A percentile compares a stretch with the other conserved stretches of the same genome.
phyloP scores from a whole-genome alignment of 2,888 invertebrate genomes.

The Sphaeridia pumilis region DNA sequence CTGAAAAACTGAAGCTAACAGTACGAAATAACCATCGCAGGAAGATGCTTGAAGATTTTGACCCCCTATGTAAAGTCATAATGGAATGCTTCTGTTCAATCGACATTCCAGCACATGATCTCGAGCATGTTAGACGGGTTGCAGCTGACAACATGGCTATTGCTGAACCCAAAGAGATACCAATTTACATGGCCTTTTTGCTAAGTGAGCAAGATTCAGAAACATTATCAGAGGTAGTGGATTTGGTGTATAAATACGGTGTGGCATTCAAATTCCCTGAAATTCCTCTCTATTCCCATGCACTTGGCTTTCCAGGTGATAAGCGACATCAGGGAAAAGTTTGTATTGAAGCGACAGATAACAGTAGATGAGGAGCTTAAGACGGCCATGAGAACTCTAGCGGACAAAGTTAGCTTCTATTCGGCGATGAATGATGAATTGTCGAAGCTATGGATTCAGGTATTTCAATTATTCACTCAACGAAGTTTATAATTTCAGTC shows the following conservation, averaged over 20 bases:
- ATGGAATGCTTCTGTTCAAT: constrained; percentile 12
- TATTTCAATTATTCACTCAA: background rate
- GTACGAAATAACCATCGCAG: background rate
- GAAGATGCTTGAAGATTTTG: constrained; percentile 13
- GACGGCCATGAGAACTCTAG: background rate
- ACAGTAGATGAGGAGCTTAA: background rate
- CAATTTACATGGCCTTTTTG: constrained; percentile 11
- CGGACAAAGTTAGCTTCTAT: constrained; percentile 9
- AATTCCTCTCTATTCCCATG: background rate
- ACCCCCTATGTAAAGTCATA: constrained; percentile 8
- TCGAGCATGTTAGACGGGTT: constrained; percentile 1
- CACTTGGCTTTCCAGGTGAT: too few species aligned
- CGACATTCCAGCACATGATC: constrained; percentile 7
- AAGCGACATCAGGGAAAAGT: constrained; percentile 7
- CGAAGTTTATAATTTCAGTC: background rate
- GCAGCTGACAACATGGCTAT: constrained; percentile 10
- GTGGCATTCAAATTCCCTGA: too few species aligned
- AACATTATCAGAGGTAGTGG: constrained; percentile 2
- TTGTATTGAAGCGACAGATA: constrained; percentile 2
- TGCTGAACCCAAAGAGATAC: constrained; percentile 7
- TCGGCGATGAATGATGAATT: constrained; percentile 3
- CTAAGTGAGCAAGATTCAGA: constrained; percentile 2
- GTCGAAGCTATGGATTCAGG: constrained; percentile 6
- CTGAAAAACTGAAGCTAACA: background rate
- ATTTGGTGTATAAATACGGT: too few species aligned